phyloP scores from a whole-genome alignment of 2,113 vertebrate species.

The Ranitomeya imitator region DNA sequence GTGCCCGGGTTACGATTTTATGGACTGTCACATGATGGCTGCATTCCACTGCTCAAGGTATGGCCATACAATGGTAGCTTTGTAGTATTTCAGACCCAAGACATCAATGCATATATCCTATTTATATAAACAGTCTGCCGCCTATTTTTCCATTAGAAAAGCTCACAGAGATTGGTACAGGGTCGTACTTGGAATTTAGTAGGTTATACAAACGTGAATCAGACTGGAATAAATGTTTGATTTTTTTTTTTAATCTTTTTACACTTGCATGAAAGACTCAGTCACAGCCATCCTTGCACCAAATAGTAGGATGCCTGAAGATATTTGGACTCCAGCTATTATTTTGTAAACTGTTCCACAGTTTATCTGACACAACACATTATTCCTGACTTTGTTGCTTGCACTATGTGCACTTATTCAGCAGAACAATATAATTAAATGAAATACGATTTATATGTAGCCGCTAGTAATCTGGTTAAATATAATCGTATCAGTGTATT shows the following conservation, averaged over 20 bases:
- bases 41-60: slow-evolving; percentile 50
- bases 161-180: not conserved
- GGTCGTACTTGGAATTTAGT: not conserved
- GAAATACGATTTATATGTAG: not conserved
- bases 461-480: not conserved
- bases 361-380: not conserved
- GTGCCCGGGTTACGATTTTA: slow-evolving; percentile 23
- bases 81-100: not conserved
- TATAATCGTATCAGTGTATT: not conserved
- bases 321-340: too few species aligned
- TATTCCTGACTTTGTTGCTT: not conserved
- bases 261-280: too few species aligned
- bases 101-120: not conserved
- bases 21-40: slow-evolving; percentile 19
- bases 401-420: not conserved
- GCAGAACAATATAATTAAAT: slow-evolving; percentile 2
- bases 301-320: too few species aligned
- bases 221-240: too few species aligned
- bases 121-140: not conserved
- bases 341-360: not conserved
- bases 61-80: slow-evolving; percentile 37
- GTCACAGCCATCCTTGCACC: too few species aligned
- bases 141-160: not conserved
- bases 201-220: not conserved
- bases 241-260: too few species aligned